Evolutionary conservation across 1,140 invertebrate genomes (phyloP).

Genomic region (Neodiprion lecontei): DNA sequence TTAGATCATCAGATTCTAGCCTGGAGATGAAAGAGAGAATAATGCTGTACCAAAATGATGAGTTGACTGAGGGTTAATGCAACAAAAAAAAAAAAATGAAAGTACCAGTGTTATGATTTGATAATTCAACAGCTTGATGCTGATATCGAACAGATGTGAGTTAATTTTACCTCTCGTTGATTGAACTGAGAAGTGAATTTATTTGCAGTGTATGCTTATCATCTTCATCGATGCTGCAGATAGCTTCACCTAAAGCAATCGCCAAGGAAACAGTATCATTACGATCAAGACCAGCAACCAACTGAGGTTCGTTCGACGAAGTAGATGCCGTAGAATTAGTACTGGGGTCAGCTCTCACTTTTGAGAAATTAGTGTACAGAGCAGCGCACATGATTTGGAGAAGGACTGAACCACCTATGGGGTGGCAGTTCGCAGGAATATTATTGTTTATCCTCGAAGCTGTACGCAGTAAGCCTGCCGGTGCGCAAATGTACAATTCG

Average conservation of each 20-base stretch:
- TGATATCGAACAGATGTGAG: constrained; percentile 41
- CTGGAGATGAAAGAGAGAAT: constrained; percentile 21
- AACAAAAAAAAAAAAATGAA: too few species aligned
- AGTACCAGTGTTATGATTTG: too few species aligned
- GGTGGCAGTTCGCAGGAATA: constrained; percentile 68
- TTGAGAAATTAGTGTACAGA: constrained; percentile 49
- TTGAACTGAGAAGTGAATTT: constrained; percentile 64
- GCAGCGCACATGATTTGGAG: constrained; percentile 66
- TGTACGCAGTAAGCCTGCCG: constrained; percentile 64
- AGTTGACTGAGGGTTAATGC: too few species aligned
- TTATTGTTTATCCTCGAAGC: constrained; percentile 67
- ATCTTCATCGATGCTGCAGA: constrained; percentile 80
- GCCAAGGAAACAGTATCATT: constrained; percentile 39
- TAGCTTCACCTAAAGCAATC: constrained; percentile 72
- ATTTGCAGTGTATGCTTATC: constrained; percentile 77
- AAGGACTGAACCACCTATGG: constrained; percentile 71
- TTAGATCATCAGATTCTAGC: constrained; percentile 24
- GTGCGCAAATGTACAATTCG: constrained; percentile 70
- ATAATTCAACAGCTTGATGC: constrained; percentile 27
- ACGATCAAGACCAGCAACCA: constrained; percentile 36
- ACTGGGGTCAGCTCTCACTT: constrained; percentile 21
- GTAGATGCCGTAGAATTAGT: background rate
- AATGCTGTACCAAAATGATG: background rate
- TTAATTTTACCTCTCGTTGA: constrained; percentile 55
- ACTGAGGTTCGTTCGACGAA: background rate